Evolutionary conservation across 2,888 invertebrate species (phyloP), one percentile per base, ranked within the genome.

Genomic region (Diaprepes abbreviatus): DNA sequence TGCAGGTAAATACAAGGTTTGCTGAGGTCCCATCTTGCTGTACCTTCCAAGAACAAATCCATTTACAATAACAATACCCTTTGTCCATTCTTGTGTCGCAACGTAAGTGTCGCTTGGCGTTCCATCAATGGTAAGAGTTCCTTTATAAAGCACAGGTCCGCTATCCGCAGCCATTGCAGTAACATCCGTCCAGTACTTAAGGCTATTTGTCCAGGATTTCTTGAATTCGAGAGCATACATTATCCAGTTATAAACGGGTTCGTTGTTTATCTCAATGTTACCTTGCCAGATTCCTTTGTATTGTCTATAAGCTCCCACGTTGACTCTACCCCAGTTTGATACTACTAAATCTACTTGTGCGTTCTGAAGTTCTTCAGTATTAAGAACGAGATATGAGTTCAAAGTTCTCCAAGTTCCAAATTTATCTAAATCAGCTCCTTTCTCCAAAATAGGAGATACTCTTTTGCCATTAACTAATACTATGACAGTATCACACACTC

Each of bases 31-130:
- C 38, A 88, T 87, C 0, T 87, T 79, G 0, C 91, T 90, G 83
- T 96, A 95, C 45, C 96, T 87, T 0, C 96, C 96, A 17, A 97
- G 85, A 81, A 95, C 94, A 79, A 93, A 89, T 0, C 93, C 93
- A 81, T 97, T 97, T 0, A 97, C 85, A 82, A 93, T 93, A 0
- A 93, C 90, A 68, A 92, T 88, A 1, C 96, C 96, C 87, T 95
- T 96, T 59, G 89, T 90, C 96, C 96, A 97, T n/a, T 89, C 89
- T 43, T 87, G 86, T 75, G 93, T 89, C 78, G 93, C 90, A 9
- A 96, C 79, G 79, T 90, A 96, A 0, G 94, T 95, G 79, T 96
- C 95, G 35, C 85, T 80, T n/a, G 72, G 87, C 9, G 83, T 84
- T 0, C 82, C 82, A 0, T 70, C 43, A 24, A 86, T 76, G 0